Conservation (phyloP, 2,797 vertebrate genomes). For the Ptychadena robeensis region DNA sequence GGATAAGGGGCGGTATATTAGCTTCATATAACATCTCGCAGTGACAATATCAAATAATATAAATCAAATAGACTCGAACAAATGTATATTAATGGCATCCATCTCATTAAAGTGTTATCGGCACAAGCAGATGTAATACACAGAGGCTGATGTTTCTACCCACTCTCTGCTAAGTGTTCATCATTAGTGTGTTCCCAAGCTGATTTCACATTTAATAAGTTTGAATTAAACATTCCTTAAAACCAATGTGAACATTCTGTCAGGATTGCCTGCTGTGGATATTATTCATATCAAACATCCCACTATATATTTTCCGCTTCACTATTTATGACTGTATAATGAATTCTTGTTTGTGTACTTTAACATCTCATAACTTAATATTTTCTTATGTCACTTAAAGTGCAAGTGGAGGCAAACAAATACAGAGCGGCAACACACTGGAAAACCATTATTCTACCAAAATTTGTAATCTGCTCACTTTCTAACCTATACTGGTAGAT, state of each 20-base stretch:
- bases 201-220: conserved; percentile 42
- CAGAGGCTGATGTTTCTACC: conserved; percentile 24
- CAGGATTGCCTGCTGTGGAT: neutral
- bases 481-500: too few relatives aligned
- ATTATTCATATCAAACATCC: neutral
- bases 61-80: conserved; percentile 38
- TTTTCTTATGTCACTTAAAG: too few relatives aligned
- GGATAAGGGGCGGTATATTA: conserved; percentile 22
- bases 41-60: conserved; percentile 32
- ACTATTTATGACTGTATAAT: conserved; percentile 8
- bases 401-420: too few relatives aligned
- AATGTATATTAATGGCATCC: conserved; percentile 42
- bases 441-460: neutral
- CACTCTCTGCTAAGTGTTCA: conserved; percentile 42
- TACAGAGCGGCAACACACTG: too few relatives aligned
- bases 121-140: conserved; percentile 35
- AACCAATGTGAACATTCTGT: conserved; percentile 37
- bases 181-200: conserved; percentile 38
- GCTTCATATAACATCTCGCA: conserved; percentile 9
- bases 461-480: neutral
- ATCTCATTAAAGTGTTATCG: conserved; percentile 48
- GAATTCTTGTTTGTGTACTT: conserved; percentile 3
- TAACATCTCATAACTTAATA: neutral
- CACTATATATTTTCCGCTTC: neutral
- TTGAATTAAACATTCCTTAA: conserved; percentile 31